Evolutionary conservation across 2,888 invertebrate genomes (phyloP).

Genomic region (Apodemia mormo): DNA sequence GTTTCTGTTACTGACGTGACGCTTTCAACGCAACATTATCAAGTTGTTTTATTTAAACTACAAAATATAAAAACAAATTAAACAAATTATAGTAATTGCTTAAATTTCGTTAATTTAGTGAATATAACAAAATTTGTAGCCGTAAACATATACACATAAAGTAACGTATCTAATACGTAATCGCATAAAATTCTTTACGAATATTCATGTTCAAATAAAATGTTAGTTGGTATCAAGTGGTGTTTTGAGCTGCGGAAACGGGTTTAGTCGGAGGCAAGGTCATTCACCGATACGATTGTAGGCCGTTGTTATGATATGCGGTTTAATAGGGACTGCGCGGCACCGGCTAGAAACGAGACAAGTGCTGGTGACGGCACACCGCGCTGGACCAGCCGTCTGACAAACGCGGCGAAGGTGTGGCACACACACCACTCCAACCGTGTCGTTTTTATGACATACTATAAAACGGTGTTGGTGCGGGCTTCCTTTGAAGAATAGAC

Average conservation of each 20-base stretch:
- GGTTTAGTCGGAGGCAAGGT: conserved; percentile 10
- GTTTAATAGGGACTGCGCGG: not conserved
- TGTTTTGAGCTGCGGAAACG: not conserved
- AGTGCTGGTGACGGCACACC: too few relatives aligned
- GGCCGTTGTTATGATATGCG: conserved; percentile 15
- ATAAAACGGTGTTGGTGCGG: too few relatives aligned
- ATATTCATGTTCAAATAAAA: conserved; percentile 8
- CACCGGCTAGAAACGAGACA: not conserved
- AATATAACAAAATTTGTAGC: not conserved
- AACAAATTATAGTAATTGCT: too few relatives aligned
- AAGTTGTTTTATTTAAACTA: too few relatives aligned
- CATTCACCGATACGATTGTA: conserved; percentile 13
- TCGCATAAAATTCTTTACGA: not conserved
- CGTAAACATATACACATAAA: not conserved
- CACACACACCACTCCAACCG: too few relatives aligned
- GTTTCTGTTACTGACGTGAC: too few relatives aligned
- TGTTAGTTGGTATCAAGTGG: not conserved
- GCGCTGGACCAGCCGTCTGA: too few relatives aligned
- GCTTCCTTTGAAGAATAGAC: too few relatives aligned
- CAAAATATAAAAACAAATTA: too few relatives aligned
- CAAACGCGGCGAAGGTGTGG: too few relatives aligned
- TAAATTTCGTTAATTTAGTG: not conserved
- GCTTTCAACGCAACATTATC: too few relatives aligned
- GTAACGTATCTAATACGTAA: not conserved
- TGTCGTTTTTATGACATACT: too few relatives aligned